Evolutionary conservation across 2,888 invertebrate species (phyloP), one percentile per base, ranked within the genome.

Genomic region (Poecilus cupreus): DNA sequence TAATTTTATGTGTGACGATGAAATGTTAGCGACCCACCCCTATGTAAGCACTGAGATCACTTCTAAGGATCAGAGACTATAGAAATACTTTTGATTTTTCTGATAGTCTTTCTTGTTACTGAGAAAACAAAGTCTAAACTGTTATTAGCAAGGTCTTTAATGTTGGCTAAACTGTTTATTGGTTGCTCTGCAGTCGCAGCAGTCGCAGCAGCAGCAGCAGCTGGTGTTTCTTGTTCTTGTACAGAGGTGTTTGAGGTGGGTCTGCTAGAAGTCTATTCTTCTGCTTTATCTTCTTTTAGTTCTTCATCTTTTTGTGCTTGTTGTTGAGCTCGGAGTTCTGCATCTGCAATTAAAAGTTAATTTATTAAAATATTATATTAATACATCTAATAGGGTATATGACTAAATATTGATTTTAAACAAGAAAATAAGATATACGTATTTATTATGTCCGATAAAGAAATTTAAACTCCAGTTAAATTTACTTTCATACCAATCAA

Each of bases 241-340:
- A 16, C 11, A 32, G 8, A 32, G 20, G 39, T 37, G 20, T 49
- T 16, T 24, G 64, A 32, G 20, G 68, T 49, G 70, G 46, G 18
- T 10, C 79, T 46, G 46, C 18, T 3, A 49, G 49, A 79, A 13
- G 49, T 72, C 72, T 80, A 80, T 68, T 80, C 80, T 72, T 80
- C 80, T 13, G 72, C 39, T 51, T 49, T 54, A 2, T 32, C 72
- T 51, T 57, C 80, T 51, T 39, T 51, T 18, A 32, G 32, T 20
- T 54, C 72, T 13, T 32, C 43, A 18, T 80, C 80, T 57, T 80
- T 72, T 57, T 80, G 49, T 72, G 70, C 37, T 54, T 70, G 37
- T 24, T 80, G 80, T 72, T 80, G 80, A 22, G 80, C 80, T 4
- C 80, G 70, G 22, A 54, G 13, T 80, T 80, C 80, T 24, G 80